phyloP scores from a whole-genome alignment of 1,140 invertebrate genomes.

The Drosophila mojavensis region DNA sequence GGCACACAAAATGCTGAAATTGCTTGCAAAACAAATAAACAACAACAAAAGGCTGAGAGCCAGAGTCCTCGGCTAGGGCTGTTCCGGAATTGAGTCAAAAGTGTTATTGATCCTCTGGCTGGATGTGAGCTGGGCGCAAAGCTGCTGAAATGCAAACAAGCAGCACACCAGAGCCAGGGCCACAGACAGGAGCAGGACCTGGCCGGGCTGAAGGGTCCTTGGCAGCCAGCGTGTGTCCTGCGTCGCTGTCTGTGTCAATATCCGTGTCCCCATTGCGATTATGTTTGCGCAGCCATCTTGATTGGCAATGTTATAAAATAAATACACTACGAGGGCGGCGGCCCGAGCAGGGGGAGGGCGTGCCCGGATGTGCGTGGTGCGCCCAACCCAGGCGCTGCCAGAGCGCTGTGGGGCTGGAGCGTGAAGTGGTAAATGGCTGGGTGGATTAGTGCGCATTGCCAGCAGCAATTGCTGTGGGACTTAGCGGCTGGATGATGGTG shows the following conservation, averaged over 20 bases:
- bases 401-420: conserved; percentile 13
- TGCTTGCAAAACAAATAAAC: conserved; percentile 81
- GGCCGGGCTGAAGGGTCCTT: conserved; percentile 28
- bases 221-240: conserved; percentile 5
- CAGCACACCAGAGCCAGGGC: conserved; percentile 21
- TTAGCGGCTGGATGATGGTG: conserved; percentile 57
- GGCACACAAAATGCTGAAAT: conserved; percentile 62
- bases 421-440: conserved; percentile 45
- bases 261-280: conserved; percentile 66
- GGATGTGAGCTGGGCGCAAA: conserved; percentile 14
- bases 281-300: conserved; percentile 84
- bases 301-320: conserved; percentile 84
- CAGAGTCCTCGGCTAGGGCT: conserved; percentile 22
- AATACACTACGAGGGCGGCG: conserved; percentile 71
- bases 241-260: conserved; percentile 42
- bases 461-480: conserved; percentile 76
- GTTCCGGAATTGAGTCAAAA: conserved; percentile 73
- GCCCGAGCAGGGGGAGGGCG: conserved; percentile 17
- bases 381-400: conserved; percentile 1
- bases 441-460: conserved; percentile 74
- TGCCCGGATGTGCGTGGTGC: conserved; percentile 63
- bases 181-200: conserved; percentile 26
- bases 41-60: conserved; percentile 52
- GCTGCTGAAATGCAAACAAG: conserved; percentile 71
- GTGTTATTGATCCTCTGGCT: conserved; percentile 78